Conservation (phyloP, 2,888 invertebrate genomes). For the Tetramorium bicarinatum region DNA sequence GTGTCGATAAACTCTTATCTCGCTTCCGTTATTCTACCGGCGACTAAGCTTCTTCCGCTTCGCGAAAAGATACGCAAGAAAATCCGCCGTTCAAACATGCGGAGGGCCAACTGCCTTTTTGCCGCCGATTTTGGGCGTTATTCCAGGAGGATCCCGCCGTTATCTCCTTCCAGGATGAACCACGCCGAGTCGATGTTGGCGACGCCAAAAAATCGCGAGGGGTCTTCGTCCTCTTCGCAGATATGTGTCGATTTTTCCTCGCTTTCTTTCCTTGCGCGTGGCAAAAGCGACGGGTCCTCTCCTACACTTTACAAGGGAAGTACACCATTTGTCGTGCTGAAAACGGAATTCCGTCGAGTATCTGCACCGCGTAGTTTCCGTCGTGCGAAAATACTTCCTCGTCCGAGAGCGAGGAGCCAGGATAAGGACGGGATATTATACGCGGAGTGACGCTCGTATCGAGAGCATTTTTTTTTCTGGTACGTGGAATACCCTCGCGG, state of each 20-base stretch:
- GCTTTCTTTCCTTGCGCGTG: background rate
- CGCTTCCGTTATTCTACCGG: slow-evolving; percentile 4
- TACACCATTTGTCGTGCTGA: slow-evolving; percentile 44
- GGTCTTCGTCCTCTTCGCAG: background rate
- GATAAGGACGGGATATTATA: slow-evolving; percentile 4
- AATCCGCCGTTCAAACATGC: background rate
- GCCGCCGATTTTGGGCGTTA: background rate
- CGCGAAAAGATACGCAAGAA: background rate
- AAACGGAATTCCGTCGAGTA: slow-evolving; percentile 24
- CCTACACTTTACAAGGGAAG: slow-evolving; percentile 37
- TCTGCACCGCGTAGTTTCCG: slow-evolving; percentile 2
- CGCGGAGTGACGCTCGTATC: slow-evolving; percentile 9
- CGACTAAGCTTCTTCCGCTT: background rate
- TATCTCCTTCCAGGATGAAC: slow-evolving; percentile 24
- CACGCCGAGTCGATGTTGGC: background rate
- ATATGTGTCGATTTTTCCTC: slow-evolving; percentile 44
- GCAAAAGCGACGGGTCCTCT: slow-evolving; percentile 11
- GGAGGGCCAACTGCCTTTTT: background rate
- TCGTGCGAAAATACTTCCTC: background rate
- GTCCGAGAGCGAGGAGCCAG: background rate
- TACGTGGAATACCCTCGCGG: slow-evolving; percentile 4
- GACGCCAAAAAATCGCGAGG: slow-evolving; percentile 8
- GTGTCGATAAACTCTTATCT: slow-evolving; percentile 5
- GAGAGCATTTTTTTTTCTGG: background rate
- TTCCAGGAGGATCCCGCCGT: background rate